Evolutionary conservation across 2,797 vertebrate genomes (phyloP).

Genomic region (Leptatherina wallacei): DNA sequence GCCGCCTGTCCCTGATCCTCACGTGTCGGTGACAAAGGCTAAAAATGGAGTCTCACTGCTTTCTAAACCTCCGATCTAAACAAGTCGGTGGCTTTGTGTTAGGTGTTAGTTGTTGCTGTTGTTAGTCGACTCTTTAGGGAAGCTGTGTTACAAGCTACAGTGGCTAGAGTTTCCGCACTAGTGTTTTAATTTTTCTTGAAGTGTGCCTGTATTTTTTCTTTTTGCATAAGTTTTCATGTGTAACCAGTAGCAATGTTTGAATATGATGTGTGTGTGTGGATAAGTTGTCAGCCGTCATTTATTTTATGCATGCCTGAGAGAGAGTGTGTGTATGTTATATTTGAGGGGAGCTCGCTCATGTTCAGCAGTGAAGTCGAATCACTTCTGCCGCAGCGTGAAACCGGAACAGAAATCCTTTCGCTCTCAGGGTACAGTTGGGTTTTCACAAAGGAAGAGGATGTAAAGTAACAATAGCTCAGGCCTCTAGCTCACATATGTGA

Average conservation of each 20-base stretch:
- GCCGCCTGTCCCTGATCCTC: neutral
- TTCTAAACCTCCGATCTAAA: constrained; percentile 37
- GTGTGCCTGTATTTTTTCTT: constrained; percentile 53
- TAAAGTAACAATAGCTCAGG: constrained; percentile 78
- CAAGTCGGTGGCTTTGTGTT: constrained; percentile 16
- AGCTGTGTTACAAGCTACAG: constrained; percentile 37
- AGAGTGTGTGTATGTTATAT: constrained; percentile 17
- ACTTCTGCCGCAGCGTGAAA: constrained; percentile 71
- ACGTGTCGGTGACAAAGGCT: neutral
- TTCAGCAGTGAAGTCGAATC: constrained; percentile 58
- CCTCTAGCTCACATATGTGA: constrained; percentile 58
- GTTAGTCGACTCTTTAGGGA: constrained; percentile 45
- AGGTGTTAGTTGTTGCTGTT: constrained; percentile 32
- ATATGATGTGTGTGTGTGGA: constrained; percentile 17
- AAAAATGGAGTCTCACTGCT: constrained; percentile 30
- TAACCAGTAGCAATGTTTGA: constrained; percentile 45
- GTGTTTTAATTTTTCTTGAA: constrained; percentile 42
- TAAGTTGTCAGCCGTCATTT: constrained; percentile 25
- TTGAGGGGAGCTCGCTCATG: constrained; percentile 22
- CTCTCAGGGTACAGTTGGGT: constrained; percentile 82
- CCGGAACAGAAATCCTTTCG: constrained; percentile 70
- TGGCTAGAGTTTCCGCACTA: constrained; percentile 39
- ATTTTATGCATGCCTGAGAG: constrained; percentile 25
- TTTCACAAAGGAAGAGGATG: constrained; percentile 39
- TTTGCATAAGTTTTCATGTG: constrained; percentile 30